Base-by-base conservation (phyloP, 2,888 invertebrate genomes). In the Aromia moschata region DNA sequence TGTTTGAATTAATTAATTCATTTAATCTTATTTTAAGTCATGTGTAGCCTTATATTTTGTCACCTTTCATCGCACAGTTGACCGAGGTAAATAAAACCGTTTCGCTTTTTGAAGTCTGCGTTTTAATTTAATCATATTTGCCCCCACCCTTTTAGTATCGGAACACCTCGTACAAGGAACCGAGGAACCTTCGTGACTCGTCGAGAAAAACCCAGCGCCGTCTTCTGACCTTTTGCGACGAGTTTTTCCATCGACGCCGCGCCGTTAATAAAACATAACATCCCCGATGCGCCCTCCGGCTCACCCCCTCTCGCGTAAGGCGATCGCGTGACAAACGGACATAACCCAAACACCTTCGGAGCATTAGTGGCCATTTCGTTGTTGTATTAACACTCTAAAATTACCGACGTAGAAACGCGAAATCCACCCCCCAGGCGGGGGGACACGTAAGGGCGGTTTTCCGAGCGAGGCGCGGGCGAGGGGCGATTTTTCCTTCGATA, bases 301-400 rank as follows among this genome's bases (percentile, higher is more conserved):
- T 25, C 41, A 18, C 52, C 51, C 58, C 62, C 62, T 58, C 59
- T 46, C 59, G 68, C 69, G 70, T 70, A 68, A 68, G 65, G 56
- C 56, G 62, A 70, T 78, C 69, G 80, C 80, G 78, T 80, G 80
- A 72, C 70, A 65, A 68, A 65, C 60, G 65, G 68, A 72, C 78
- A 80, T 80, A 79, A 80, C 75, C 74, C 75, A 76, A 77, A 80
- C 80, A 80, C 80, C 79, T 80, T 70, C 74, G 72, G 74, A 78
- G 75, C 78, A 80, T 80, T 80, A 80, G 80, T 80, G 79, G 80
- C 80, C 80, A 80, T 80, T 81, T 80, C 79, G 72, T 68, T 70
- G 73, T 72, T 71, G 73, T 71, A 74, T 74, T 74, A 74, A 74
- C 73, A 74, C 73, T 74, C 67, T 65, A 65, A 70, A 73, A 74